Conservation (phyloP, 2,113 vertebrate genomes). For the Coturnix japonica region DNA sequence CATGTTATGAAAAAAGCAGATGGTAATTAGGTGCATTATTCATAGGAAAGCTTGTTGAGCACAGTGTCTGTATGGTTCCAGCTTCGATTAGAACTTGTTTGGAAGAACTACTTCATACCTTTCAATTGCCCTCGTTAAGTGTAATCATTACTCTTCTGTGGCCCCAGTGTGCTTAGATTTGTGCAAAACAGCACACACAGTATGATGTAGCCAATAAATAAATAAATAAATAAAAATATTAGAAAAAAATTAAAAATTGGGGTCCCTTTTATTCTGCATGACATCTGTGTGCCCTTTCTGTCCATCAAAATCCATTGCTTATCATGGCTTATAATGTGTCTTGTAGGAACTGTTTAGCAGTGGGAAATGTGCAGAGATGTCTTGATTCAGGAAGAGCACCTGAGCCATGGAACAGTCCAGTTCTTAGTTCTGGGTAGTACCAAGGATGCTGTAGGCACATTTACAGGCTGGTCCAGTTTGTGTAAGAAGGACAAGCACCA, state of each 20-base stretch:
- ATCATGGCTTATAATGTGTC: background rate
- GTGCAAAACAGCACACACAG: conserved; percentile 4
- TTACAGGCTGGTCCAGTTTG: background rate
- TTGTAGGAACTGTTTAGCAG: background rate
- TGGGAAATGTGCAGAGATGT: background rate
- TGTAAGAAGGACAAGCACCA: background rate
- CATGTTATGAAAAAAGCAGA: conserved; percentile 72
- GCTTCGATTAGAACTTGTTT: conserved; percentile 63
- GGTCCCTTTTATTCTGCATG: conserved; percentile 23
- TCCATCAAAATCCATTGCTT: background rate
- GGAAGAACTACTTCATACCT: conserved; percentile 61
- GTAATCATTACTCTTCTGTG: conserved; percentile 61
- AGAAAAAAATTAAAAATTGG: background rate
- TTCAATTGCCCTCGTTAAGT: conserved; percentile 65
- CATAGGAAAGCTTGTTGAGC: conserved; percentile 62
- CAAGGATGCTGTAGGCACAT: background rate
- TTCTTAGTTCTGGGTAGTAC: background rate
- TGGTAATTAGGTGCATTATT: conserved; percentile 76
- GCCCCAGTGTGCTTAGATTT: conserved; percentile 26
- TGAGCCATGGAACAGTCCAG: background rate
- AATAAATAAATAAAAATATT: too few species aligned
- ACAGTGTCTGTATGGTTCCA: conserved; percentile 35
- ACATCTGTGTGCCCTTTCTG: background rate
- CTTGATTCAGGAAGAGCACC: background rate
- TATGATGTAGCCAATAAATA: background rate